Base-by-base conservation (phyloP, 1,140 invertebrate genomes). In the Melanaphis sacchari region DNA sequence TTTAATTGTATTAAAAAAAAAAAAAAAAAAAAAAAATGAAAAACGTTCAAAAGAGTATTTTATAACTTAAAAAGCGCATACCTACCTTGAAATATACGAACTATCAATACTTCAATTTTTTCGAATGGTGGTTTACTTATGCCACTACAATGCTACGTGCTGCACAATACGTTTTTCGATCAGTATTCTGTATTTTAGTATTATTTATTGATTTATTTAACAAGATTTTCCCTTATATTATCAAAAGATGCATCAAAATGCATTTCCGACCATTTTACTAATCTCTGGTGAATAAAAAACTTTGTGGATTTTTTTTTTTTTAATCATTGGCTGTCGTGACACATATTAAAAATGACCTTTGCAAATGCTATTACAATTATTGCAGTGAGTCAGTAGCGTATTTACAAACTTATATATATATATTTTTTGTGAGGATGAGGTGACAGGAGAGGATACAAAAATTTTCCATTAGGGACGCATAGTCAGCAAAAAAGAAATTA, bases 51-150 rank as follows among this genome's bases (percentile, higher is more conserved):
- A n/a, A 66, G n/a, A 66, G 0, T n/a, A n/a, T 66, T n/a, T n/a
- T 66, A 66, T 66, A n/a, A 76, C 15, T n/a, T 4, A n/a, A n/a
- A 76, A 76, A 6, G n/a, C 4, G 18, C 21, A 4, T 66, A 15
- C 31, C 31, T 66, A n/a, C 59, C 8, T 22, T 31, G 31, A 66
- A 66, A 66, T n/a, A 18, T 76, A n/a, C 4, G 4, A n/a, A 3
- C 5, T 18, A n/a, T n/a, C 59, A 36, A 18, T 11, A 76, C 59
- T 76, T n/a, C 5, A 1, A 18, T 76, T 15, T 54, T 26, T 24
- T 26, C 24, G 9, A 66, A n/a, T n/a, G 1, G 4, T 76, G 1
- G 4, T 5, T 18, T 18, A n/a, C 3, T n/a, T 15, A n/a, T 0
- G 4, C 59, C 18, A 18, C 18, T 15, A 15, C 15, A 49, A 49